Base-by-base conservation (phyloP, 92 coral and sea anemone genomes). In the Palythoa heliodiscus region DNA sequence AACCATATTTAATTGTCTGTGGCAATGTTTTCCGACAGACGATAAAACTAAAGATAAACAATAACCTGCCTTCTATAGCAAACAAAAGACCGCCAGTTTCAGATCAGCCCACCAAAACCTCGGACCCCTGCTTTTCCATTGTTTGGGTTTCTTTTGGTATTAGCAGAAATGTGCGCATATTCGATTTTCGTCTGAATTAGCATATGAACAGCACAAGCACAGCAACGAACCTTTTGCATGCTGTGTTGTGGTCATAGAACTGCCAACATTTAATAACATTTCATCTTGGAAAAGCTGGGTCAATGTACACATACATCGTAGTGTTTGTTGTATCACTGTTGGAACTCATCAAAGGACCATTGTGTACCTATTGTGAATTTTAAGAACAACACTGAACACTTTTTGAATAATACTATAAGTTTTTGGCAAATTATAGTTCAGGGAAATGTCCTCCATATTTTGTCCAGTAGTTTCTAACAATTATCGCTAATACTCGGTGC, bases 21-120 rank as follows among this genome's bases (percentile, higher is more conserved):
- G 91, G 83, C 88, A 70, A 83, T 90, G 93, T 90, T 90, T 78
- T 87, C 79, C 88, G 83, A 90, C 93, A 90, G 63, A 90, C 70
- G 82, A 82, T 83, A 75, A 87, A 60, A 11, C 35, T n/a, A 58
- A 43, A 16, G 47, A 69, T 88, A 83, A 87, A 90, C 91, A 87
- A 69, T 83, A 82, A 76, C 29, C 17, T n/a, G 53, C 73, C 82
- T 24, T 57, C 71, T 81, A 75, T 71, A 82, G 69, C 13, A 43
- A 81, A 83, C 89, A 87, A 90, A 87, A 24, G 86, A 35, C 4
- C 20, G 55, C 24, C 69, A 38, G 63, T 71, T 83, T 50, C 48
- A 87, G 86, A 82, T 83, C 57, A 64, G 38, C 63, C 29, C 23
- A 17, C 78, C 9, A 37, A 88, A 90, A 84, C 25, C 75, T 90